Evolutionary conservation across 2,888 invertebrate genomes (phyloP), one percentile per base, ranked within the genome.

Genomic region (Dascillus cervinus): DNA sequence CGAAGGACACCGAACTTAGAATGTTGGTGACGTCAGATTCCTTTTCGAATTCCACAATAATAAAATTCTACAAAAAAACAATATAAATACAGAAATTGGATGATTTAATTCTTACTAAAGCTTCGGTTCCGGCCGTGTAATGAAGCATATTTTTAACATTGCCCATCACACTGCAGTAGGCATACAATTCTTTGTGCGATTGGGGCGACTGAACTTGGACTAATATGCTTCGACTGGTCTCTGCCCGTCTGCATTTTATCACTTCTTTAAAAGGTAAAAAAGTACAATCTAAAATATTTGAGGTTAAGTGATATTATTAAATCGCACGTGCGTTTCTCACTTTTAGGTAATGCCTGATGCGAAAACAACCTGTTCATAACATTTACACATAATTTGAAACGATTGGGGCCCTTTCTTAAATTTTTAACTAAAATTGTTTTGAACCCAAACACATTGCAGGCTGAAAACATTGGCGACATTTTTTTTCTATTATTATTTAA

Each of bases 201-300:
- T 76, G 71, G 30, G 77, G 72, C 0, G 84, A 82, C 50, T 79
- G 77, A 1, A 88, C 80, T 66, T 87, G 85, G 3, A 89, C 76
- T 15, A 88, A 63, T 32, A 87, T 66, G 62, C 82, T 84, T 37
- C 74, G 70, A 28, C 63, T 65, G 0, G 88, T 85, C 58, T 87
- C 73, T 2, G 62, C 56, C 55, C 77, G 72, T 44, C 83, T 72
- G 12, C 63, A 61, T 20, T 65, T 60, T 23, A 80, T 63, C 42
- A 78, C 61, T 35, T 78, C 72, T 37, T 79, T 72, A 60, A 82
- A 64, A 4, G 62, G 53, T 26, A 55, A 29, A 2, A 15, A 15
- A 15, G 11, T 5, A 9, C 2, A 10, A 34, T n/a, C 11, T 30
- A 8, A 30, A 12, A 4, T 25, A 13, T 3, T 5, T 10, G 3